Conservation (phyloP, 2,888 invertebrate species). For the Syrphus vitripennis region DNA sequence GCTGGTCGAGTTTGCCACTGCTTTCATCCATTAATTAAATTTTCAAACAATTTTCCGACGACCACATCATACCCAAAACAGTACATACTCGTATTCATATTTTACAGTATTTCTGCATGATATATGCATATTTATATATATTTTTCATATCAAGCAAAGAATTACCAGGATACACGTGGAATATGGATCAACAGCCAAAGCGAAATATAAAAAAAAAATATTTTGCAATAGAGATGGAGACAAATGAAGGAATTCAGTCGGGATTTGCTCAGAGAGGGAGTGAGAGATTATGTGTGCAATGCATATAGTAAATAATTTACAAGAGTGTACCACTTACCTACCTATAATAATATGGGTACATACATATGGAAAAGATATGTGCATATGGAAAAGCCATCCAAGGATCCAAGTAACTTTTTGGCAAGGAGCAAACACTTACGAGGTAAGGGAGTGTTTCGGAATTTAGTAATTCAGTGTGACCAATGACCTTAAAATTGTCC, state of each 20-base stretch:
- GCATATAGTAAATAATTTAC: constrained; percentile 39
- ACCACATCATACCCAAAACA: constrained; percentile 58
- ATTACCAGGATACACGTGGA: constrained; percentile 49
- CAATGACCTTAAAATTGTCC: background rate
- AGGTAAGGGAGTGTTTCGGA: background rate
- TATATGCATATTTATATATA: background rate
- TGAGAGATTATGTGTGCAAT: background rate
- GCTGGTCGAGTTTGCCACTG: background rate
- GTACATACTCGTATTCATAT: background rate
- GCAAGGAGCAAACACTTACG: background rate
- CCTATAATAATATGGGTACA: background rate
- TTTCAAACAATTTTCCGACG: constrained; percentile 69
- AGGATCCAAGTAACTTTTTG: background rate
- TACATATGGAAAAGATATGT: background rate
- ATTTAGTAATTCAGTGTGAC: background rate
- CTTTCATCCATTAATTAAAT: constrained; percentile 68
- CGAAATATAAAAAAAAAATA: background rate
- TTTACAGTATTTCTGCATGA: background rate
- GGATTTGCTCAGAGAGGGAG: constrained; percentile 16
- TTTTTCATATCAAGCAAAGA: background rate
- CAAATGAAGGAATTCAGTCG: constrained; percentile 43
- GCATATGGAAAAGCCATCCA: background rate
- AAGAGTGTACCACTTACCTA: constrained; percentile 61
- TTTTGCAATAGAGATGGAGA: background rate
- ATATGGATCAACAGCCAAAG: constrained; percentile 50